Conservation (phyloP, 2,113 vertebrate species). For the Muntiacus reevesi region DNA sequence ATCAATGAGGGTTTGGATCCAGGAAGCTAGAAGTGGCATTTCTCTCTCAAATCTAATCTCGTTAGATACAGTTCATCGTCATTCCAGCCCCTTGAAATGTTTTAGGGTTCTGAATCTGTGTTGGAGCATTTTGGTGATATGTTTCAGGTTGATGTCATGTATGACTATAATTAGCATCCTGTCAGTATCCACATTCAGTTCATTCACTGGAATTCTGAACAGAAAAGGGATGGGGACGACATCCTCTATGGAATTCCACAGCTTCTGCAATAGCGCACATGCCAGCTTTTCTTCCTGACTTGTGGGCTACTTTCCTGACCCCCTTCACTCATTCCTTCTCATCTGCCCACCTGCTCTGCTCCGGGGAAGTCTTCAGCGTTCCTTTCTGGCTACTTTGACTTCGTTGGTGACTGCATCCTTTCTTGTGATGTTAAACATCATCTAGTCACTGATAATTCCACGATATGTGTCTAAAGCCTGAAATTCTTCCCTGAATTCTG, state of each 20-base stretch:
- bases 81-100: not conserved
- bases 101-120: not conserved
- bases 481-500: not conserved
- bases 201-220: not conserved
- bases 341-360: not conserved
- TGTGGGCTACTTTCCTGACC: not conserved
- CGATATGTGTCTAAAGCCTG: too few relatives aligned
- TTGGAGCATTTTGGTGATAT: not conserved
- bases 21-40: not conserved
- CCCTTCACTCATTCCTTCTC: not conserved
- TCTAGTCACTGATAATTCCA: not conserved
- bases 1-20: not conserved
- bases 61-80: not conserved
- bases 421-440: not conserved
- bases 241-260: not conserved
- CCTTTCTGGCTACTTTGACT: not conserved
- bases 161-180: not conserved
- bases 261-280: rapidly evolving
- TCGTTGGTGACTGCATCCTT: not conserved
- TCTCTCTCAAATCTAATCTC: not conserved
- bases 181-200: not conserved
- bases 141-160: not conserved
- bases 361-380: not conserved
- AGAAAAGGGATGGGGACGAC: not conserved
- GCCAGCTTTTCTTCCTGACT: not conserved